Conservation (phyloP, 2,113 vertebrate species). For the Sminthopsis crassicaudata region DNA sequence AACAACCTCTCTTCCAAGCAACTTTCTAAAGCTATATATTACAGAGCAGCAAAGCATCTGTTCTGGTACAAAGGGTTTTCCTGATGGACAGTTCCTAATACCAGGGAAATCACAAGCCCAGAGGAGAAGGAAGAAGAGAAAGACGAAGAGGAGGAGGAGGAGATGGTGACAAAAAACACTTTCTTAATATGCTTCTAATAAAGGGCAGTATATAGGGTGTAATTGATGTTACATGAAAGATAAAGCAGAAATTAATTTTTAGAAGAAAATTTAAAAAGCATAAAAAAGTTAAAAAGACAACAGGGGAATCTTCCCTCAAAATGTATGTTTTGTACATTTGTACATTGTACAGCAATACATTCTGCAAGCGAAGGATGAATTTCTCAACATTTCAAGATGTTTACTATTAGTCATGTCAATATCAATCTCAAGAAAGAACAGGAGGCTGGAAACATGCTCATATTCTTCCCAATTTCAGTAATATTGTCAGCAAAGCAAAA, state of each 20-base stretch:
- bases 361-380: conserved; percentile 69
- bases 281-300: conserved; percentile 38
- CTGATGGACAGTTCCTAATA: neutral
- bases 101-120: neutral
- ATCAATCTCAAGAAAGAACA: conserved; percentile 77
- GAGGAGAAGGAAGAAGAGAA: no score
- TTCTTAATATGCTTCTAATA: neutral
- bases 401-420: conserved; percentile 84
- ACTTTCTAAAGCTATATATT: neutral
- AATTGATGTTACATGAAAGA: neutral
- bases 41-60: neutral
- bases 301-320: conserved; percentile 51
- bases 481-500: conserved; percentile 71
- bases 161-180: neutral
- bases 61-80: neutral
- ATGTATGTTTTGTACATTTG: conserved; percentile 51
- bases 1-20: neutral
- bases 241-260: neutral
- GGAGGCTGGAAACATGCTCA: conserved; percentile 70
- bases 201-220: neutral
- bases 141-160: neutral
- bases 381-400: conserved; percentile 81
- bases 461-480: conserved; percentile 78
- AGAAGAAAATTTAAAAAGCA: conserved; percentile 23
- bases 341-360: conserved; percentile 51